Evolutionary conservation across 2,888 invertebrate genomes (phyloP).

Genomic region (Pandemis cinnamomeana): DNA sequence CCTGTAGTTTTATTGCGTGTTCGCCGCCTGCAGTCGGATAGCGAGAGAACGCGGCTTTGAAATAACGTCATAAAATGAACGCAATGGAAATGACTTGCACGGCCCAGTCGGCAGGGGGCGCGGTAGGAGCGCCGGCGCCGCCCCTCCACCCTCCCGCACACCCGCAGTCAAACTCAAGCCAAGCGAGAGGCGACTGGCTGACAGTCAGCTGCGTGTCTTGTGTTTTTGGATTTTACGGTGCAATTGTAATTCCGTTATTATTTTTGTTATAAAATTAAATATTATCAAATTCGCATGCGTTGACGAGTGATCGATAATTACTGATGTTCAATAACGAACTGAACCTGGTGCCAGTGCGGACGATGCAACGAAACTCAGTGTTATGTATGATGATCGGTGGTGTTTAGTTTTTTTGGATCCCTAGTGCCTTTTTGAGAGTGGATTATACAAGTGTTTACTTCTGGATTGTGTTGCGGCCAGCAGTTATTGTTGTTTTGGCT

Average conservation of each 20-base stretch:
- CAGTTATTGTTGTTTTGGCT: conserved; percentile 84
- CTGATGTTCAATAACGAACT: conserved; percentile 55
- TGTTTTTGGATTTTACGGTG: conserved; percentile 81
- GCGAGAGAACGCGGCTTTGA: conserved; percentile 55
- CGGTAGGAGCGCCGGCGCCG: conserved; percentile 50
- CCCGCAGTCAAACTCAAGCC: conserved; percentile 59
- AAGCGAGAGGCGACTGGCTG: conserved; percentile 74
- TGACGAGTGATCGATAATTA: conserved; percentile 64
- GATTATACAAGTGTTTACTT: conserved; percentile 66
- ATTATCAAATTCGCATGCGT: conserved; percentile 63
- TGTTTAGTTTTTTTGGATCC: conserved; percentile 63
- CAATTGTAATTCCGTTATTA: conserved; percentile 76
- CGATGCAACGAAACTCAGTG: conserved; percentile 55
- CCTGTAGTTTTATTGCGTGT: conserved; percentile 48
- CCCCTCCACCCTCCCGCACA: conserved; percentile 67
- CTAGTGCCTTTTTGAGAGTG: conserved; percentile 81
- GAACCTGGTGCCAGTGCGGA: conserved; percentile 54
- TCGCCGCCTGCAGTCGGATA: conserved; percentile 44
- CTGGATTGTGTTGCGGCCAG: conserved; percentile 48
- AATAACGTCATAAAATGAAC: conserved; percentile 73
- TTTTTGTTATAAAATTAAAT: conserved; percentile 61
- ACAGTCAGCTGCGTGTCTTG: conserved; percentile 80
- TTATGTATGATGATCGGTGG: conserved; percentile 59
- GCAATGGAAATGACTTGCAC: conserved; percentile 75
- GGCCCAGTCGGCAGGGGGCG: conserved; percentile 58